Percentiles rank a stretch among this genome's conserved stretches.
Conservation (phyloP, 2,113 vertebrate genomes). For the Myiagra hebetior region DNA sequence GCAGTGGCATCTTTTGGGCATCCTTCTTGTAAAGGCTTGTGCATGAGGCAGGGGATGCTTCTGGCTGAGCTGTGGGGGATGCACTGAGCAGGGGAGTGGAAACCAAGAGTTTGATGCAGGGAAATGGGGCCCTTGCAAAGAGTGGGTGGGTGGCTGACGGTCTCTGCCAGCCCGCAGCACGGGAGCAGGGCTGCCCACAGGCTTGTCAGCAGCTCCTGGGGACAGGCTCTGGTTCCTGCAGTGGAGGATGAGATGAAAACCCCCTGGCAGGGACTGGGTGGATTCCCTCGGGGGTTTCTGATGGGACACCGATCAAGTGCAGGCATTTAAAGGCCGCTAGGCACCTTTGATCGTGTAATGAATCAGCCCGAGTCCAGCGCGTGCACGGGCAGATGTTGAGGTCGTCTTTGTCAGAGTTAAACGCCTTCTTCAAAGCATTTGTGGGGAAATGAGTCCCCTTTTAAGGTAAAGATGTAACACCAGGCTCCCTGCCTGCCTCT, state of each 20-base stretch:
- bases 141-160: neutral
- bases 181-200: neutral
- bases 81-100: neutral
- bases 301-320: neutral
- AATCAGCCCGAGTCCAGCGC: neutral
- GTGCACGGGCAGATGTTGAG: neutral
- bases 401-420: neutral
- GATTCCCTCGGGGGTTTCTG: neutral
- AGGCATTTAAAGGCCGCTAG: neutral
- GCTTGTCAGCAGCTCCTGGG: neutral
- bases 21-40: neutral
- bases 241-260: neutral
- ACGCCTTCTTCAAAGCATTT: constrained; percentile 31
- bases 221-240: neutral
- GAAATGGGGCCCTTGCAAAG: neutral
- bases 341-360: neutral
- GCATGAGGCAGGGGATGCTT: neutral
- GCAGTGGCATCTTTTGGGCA: neutral
- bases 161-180: rapidly evolving
- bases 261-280: neutral
- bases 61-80: neutral
- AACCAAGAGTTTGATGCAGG: neutral
- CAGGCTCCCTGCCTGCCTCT: neutral
- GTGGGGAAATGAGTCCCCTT: constrained; percentile 35
- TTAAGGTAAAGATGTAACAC: constrained; percentile 25